Conservation (phyloP, 2,113 vertebrate genomes). For the Apteryx owenii region DNA sequence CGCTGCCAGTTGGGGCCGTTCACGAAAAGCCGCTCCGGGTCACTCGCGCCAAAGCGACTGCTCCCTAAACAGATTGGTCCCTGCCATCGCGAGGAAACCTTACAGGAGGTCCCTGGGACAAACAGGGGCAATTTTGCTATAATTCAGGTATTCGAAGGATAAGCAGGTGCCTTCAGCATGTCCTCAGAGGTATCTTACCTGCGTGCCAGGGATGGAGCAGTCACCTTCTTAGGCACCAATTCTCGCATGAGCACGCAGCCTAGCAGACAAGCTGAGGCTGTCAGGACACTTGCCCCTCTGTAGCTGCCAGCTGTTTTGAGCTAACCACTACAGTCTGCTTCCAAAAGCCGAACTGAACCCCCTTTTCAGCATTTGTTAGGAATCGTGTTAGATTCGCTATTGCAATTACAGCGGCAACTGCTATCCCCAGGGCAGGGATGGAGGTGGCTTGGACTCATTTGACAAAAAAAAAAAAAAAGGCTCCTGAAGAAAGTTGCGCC, state of each 20-base stretch:
- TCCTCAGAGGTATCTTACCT: background rate
- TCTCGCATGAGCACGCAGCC: background rate
- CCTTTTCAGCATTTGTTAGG: background rate
- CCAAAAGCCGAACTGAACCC: background rate
- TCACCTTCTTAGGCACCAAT: background rate
- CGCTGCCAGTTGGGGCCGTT: no score
- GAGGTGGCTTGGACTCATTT: accelerated
- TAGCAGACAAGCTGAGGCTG: background rate
- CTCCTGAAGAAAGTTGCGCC: background rate
- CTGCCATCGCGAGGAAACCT: background rate
- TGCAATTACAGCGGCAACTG: background rate
- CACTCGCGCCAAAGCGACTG: background rate
- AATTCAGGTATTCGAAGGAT: background rate
- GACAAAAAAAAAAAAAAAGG: background rate
- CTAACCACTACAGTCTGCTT: accelerated
- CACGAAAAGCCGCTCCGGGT: background rate
- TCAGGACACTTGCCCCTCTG: background rate
- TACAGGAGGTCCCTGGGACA: background rate
- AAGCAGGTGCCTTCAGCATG: background rate
- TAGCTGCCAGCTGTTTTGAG: background rate
- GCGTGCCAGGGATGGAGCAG: accelerated
- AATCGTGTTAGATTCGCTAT: background rate
- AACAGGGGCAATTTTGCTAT: background rate
- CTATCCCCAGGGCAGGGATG: accelerated
- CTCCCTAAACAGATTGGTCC: background rate